Conservation (phyloP, 2,888 invertebrate genomes). For the Drosophila paramelanica region DNA sequence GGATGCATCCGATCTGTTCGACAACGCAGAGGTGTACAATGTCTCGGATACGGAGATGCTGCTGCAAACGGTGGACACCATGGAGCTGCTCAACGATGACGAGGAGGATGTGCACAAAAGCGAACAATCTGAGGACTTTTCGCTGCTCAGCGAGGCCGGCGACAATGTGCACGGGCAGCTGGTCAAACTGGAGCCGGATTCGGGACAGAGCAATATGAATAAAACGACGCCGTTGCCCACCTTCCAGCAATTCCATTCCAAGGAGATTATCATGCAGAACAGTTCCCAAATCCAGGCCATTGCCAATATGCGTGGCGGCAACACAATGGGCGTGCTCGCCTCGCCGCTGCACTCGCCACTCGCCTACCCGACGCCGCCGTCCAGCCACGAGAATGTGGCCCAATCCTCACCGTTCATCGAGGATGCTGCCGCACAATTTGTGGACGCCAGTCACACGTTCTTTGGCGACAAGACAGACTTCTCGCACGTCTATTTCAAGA, state of each 20-base stretch:
- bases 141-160: slow-evolving; percentile 52
- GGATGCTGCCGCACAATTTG: slow-evolving; percentile 82
- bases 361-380: slow-evolving; percentile 94
- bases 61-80: slow-evolving; percentile 88
- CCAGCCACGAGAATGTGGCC: slow-evolving; percentile 91
- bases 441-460: slow-evolving; percentile 83
- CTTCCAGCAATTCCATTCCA: slow-evolving; percentile 92
- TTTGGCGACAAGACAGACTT: slow-evolving; percentile 84
- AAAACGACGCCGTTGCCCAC: slow-evolving; percentile 91
- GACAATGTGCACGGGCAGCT: slow-evolving; percentile 55
- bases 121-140: slow-evolving; percentile 81
- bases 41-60: slow-evolving; percentile 89
- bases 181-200: slow-evolving; percentile 66
- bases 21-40: slow-evolving; percentile 91
- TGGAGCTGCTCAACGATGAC: slow-evolving; percentile 88
- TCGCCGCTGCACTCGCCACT: slow-evolving; percentile 89
- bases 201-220: slow-evolving; percentile 23
- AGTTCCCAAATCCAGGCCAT: slow-evolving; percentile 79
- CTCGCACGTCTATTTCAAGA: slow-evolving; percentile 80
- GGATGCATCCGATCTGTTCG: slow-evolving; percentile 86
- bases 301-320: slow-evolving; percentile 84
- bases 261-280: slow-evolving; percentile 85
- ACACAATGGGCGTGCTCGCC: slow-evolving; percentile 85
- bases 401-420: slow-evolving; percentile 85
- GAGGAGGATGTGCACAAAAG: slow-evolving; percentile 82